Base-by-base conservation (phyloP, 2,888 invertebrate species). In the Sipunculus nudus region DNA sequence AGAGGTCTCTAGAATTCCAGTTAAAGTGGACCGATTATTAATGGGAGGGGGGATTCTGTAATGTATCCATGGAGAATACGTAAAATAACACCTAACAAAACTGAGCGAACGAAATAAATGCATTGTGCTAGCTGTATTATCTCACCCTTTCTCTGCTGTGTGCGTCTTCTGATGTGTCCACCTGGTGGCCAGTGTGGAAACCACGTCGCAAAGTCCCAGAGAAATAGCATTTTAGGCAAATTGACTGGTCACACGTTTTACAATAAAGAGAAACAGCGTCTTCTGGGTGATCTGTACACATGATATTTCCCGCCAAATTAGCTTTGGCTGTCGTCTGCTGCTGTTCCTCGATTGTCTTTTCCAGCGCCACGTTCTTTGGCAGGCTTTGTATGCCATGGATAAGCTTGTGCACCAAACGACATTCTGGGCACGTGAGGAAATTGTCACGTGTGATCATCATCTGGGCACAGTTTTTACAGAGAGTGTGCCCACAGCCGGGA, bases 191-290 rank as follows among this genome's bases (percentile, higher is more conserved):
- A 6, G 40, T 39, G 40, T 68, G 68, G 32, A 58, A 32, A 10
- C 57, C 54, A 16, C 48, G 57, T 13, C 58, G 45, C 25, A 59
- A 35, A 4, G 59, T 67, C n/a, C 47, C 29, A 13, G 60, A 46
- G 55, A 68, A 68, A 45, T 63, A 68, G 38, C 68, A 68, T 29
- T 68, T 68, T 6, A 68, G 56, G 40, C 68, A 68, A 52, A 68
- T 68, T 25, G 57, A 50, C 48, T 66, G 66, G 40, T 67, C 65
- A 45, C 68, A 68, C 1, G 68, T 68, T 41, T 63, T 63, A 43
- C 68, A 68, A 48, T 63, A 68, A 29, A 68, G 49, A 0, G 68
- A 43, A 4, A 54, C 65, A 0, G 63, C 54, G 25, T 67, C 67
- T 1, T 64, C 65, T n/a, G 67, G 67, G 31, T 67, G 67, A 50